These are phyloP conservation scores for Drosophila vallismaia DNA, from an alignment of 2,888 invertebrate species.

Conservation along the genomic window DNA sequence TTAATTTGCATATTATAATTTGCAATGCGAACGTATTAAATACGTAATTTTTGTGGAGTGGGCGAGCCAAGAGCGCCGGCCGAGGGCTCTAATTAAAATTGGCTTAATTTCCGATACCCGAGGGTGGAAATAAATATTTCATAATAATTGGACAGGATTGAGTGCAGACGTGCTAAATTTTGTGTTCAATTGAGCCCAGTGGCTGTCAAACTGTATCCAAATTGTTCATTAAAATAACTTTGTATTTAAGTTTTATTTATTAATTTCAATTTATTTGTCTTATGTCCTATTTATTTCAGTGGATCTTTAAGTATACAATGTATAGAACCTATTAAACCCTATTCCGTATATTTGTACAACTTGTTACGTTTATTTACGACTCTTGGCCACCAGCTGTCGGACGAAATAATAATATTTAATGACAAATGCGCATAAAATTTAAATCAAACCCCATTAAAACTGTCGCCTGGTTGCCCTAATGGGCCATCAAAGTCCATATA, in stretches of 20 bases:
- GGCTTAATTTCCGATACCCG: conserved; percentile 66
- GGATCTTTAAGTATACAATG: too few species aligned
- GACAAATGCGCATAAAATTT: conserved; percentile 69
- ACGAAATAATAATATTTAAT: conserved; percentile 65
- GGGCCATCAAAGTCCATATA: conserved; percentile 47
- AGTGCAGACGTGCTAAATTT: conserved; percentile 10
- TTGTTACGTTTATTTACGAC: conserved; percentile 24
- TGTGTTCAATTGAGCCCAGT: neutral
- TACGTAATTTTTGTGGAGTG: conserved; percentile 50
- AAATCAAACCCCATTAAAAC: conserved; percentile 69
- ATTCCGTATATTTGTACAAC: conserved; percentile 5
- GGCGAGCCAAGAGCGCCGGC: conserved; percentile 20
- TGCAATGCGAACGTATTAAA: conserved; percentile 56
- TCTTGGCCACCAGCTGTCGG: conserved; percentile 57
- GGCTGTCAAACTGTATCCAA: neutral
- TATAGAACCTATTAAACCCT: neutral
- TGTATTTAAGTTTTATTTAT: neutral
- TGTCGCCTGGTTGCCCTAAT: conserved; percentile 60
- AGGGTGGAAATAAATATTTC: conserved; percentile 39
- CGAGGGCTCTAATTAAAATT: conserved; percentile 53
- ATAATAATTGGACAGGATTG: conserved; percentile 28
- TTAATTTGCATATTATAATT: conserved; percentile 72
- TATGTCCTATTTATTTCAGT: neutral
- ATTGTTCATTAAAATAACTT: neutral
- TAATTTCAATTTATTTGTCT: neutral